Percentiles rank a stretch among this genome's conserved stretches.
These are phyloP conservation scores for Parthenolecanium corni DNA, from an alignment of 2,888 invertebrate species.

Conservation along the genomic window DNA sequence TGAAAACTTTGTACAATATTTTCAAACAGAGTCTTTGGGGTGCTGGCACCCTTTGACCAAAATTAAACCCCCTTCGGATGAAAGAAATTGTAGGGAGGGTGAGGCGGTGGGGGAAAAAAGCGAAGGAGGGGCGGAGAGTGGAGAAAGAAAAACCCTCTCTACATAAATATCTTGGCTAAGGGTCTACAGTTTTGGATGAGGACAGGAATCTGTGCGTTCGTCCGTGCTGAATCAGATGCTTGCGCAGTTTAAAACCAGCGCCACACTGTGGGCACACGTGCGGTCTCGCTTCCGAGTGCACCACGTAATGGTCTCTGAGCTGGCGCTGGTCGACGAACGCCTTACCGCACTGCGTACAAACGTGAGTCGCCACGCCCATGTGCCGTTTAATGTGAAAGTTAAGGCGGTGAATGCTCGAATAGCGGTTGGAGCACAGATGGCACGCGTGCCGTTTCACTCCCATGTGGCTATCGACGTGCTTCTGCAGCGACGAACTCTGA, in stretches of 20 bases:
- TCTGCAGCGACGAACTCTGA: conserved; percentile 42
- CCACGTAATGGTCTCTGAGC: conserved; percentile 29
- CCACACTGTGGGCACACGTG: conserved; percentile 42
- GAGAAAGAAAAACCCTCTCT: too few relatives aligned
- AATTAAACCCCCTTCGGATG: too few relatives aligned
- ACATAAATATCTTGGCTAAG: too few relatives aligned
- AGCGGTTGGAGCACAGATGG: conserved; percentile 45
- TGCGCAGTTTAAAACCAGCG: conserved; percentile 32
- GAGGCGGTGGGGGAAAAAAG: too few relatives aligned
- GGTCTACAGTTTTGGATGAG: too few relatives aligned
- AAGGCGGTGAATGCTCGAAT: conserved; percentile 39
- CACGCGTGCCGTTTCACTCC: conserved; percentile 43
- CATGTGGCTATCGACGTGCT: conserved; percentile 45
- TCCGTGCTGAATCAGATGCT: conserved; percentile 30
- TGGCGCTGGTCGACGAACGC: conserved; percentile 26
- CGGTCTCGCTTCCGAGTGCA: conserved; percentile 31
- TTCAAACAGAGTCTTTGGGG: too few relatives aligned
- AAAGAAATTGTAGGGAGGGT: too few relatives aligned
- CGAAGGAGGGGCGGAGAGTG: too few relatives aligned
- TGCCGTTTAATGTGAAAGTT: conserved; percentile 30
- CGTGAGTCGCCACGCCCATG: conserved; percentile 29
- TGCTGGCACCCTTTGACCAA: too few relatives aligned
- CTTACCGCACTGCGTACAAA: conserved; percentile 30
- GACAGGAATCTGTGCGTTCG: conserved; percentile 14
- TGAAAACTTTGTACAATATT: too few relatives aligned